A percentile compares a stretch with the other conserved stretches of the same genome.
Evolutionary conservation across 2,797 vertebrate species (phyloP).

Genomic region (Oreortyx pictus): DNA sequence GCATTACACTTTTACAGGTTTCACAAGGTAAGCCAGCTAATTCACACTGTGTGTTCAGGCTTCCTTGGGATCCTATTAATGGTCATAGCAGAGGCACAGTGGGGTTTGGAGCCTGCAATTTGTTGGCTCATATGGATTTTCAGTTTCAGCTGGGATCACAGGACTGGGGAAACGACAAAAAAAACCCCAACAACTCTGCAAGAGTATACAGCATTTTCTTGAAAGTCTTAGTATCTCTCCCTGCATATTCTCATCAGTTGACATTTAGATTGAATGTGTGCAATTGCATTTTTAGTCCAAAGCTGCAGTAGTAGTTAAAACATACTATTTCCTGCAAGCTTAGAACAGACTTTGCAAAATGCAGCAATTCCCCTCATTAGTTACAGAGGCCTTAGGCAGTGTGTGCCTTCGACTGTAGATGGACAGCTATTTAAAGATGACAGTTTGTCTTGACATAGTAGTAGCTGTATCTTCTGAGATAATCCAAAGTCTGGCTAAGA

Average conservation of each 20-base stretch:
- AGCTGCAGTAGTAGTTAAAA: background rate
- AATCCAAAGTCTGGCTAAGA: background rate
- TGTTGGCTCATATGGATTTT: background rate
- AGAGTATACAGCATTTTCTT: background rate
- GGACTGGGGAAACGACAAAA: background rate
- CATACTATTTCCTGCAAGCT: background rate
- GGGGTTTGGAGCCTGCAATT: background rate
- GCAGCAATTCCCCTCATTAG: background rate
- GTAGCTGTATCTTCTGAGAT: background rate
- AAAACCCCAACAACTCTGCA: background rate
- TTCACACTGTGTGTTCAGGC: background rate
- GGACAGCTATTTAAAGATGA: background rate
- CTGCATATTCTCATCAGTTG: background rate
- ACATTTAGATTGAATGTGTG: background rate
- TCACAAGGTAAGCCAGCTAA: background rate
- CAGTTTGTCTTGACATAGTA: background rate
- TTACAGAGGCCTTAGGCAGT: background rate
- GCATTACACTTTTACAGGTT: background rate
- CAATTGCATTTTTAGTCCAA: background rate
- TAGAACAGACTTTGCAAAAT: background rate
- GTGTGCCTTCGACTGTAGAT: no score
- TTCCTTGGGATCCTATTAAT: background rate
- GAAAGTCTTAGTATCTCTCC: background rate
- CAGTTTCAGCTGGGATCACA: background rate
- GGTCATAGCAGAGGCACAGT: background rate